Evolutionary conservation across 1,140 invertebrate species (phyloP).

Genomic region (Lepidurus apus): DNA sequence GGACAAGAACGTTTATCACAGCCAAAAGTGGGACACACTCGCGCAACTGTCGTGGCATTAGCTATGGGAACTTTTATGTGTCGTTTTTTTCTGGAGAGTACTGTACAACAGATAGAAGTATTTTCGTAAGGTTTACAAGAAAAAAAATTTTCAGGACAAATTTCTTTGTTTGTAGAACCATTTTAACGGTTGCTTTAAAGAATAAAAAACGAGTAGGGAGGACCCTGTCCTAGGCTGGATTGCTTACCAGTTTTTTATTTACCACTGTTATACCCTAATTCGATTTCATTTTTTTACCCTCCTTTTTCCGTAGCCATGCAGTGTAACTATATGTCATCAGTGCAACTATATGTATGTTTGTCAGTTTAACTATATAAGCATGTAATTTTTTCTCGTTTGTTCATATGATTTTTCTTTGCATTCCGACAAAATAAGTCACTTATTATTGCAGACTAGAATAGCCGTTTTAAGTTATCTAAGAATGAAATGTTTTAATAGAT

Average conservation of each 20-base stretch:
- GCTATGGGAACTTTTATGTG: too few relatives aligned
- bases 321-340: neutral
- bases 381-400: neutral
- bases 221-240: neutral
- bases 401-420: neutral
- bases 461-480: neutral
- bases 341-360: neutral
- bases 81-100: too few relatives aligned
- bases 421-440: neutral
- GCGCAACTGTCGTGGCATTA: too few relatives aligned
- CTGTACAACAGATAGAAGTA: too few relatives aligned
- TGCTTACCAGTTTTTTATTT: constrained; percentile 1
- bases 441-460: too few relatives aligned
- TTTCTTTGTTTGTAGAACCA: neutral
- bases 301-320: too few relatives aligned
- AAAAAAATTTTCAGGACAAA: too few relatives aligned
- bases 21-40: too few relatives aligned
- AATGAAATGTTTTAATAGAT: constrained; percentile 1
- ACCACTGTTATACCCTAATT: neutral
- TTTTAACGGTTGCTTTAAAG: constrained; percentile 1
- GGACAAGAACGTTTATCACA: too few relatives aligned
- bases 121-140: too few relatives aligned
- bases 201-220: constrained; percentile 6
- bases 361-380: neutral
- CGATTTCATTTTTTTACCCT: too few relatives aligned